Evolutionary conservation across 2,888 invertebrate genomes (phyloP), one percentile per base, ranked within the genome.

Genomic region (Masnerella sp.): DNA sequence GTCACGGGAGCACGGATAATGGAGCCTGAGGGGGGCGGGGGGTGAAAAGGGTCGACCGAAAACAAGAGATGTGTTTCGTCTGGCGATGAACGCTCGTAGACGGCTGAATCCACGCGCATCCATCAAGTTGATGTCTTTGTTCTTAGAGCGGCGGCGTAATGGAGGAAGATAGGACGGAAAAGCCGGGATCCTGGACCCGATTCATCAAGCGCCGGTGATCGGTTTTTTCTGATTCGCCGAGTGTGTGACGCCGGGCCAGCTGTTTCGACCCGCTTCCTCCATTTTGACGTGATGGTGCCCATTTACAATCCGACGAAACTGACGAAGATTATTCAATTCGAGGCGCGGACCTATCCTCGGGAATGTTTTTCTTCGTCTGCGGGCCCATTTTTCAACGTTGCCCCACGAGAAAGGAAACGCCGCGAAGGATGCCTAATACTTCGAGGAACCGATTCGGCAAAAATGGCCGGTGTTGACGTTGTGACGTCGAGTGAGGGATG

Each of bases 111-210:
- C 71, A 62, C 54, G 76, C 36, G 77, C 82, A 85, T 84, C 82
- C 78, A 84, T 85, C 84, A 85, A 83, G 64, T 84, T 85, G 86
- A 87, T 85, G 84, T 86, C 87, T 87, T 87, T 87, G 86, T 85
- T 87, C 85, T 84, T 80, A 80, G 80, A 77, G 79, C 76, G 78
- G 75, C 78, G 77, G 76, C 76, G 62, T 74, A 76, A 80, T 75
- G 79, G 74, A 70, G 74, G 67, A 72, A 68, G 76, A 72, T 61
- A 72, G 34, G 70, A 51, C 54, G 73, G 73, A 64, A 76, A 71
- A 75, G 73, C 68, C 69, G 67, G 65, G 73, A 73, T 61, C 67
- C 65, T 67, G 80, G 80, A 83, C 83, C 70, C 84, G 81, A 86
- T 87, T 82, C 82, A 83, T 87, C 87, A 87, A 85, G 86, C 81